Evolutionary conservation across 1,140 invertebrate genomes (phyloP), one percentile per base, ranked within the genome.

Genomic region (Acromyrmex heyeri): DNA sequence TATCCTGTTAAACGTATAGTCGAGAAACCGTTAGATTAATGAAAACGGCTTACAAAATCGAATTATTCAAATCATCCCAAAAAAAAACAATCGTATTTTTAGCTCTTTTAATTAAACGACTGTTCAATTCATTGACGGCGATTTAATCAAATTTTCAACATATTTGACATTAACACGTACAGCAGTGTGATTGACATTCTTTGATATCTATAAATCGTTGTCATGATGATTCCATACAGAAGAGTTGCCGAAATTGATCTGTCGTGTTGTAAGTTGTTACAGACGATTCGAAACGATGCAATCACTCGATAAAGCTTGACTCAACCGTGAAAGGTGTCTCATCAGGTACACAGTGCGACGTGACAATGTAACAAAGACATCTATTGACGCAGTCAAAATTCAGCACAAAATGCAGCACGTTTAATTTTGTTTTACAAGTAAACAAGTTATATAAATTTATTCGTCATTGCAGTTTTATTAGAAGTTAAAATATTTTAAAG

Each of bases 131-230:
- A 38, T 72, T 38, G 53, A 50, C 14, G 27, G 14, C 30, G 53
- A 73, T 73, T 73, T 82, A 70, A 81, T 81, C 48, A 30, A 24
- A 27, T 70, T 70, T 75, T 72, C 21, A 16, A 81, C 18, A 59
- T 70, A 81, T 57, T n/a, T 72, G 21, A 57, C 34, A 21, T 44
- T 48, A 21, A 70, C 78, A 24, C 14, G 77, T 57, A 57, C 30
- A 12, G 24, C 34, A 21, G 12, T 24, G 3, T 34, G 34, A 72
- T 16, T 57, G 78, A 72, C 53, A 70, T 44, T 75, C 24, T 50
- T 50, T 75, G 21, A 55, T 70, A 61, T 50, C 76, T 30, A 81
- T 69, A 67, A 70, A 70, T 55, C 44, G 34, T 64, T 48, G 38
- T 75, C 44, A 24, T 18, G 64, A 69, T 34, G 7, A 44, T 14